phyloP scores from a whole-genome alignment of 1,140 invertebrate species.

The Drosophila lowei region DNA sequence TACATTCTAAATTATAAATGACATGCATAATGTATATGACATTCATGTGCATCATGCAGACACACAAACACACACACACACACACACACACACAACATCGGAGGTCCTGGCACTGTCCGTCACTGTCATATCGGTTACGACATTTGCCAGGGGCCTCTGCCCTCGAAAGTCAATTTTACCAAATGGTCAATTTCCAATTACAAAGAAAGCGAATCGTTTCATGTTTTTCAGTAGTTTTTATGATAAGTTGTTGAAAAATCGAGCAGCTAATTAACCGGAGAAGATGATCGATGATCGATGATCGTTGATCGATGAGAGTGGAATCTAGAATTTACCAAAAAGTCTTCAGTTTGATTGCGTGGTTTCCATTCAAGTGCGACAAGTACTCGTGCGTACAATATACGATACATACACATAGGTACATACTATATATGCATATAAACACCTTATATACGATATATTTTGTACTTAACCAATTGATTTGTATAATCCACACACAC shows the following conservation, averaged over 20 bases:
- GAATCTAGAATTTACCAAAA: conserved; percentile 57
- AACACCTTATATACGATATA: conserved; percentile 51
- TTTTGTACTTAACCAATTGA: conserved; percentile 69
- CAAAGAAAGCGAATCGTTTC: conserved; percentile 41
- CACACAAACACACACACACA: conserved; percentile 29
- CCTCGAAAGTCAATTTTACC: conserved; percentile 72
- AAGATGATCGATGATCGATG: neutral
- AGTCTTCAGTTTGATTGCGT: conserved; percentile 76
- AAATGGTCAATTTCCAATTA: conserved; percentile 68
- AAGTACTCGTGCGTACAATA: conserved; percentile 42
- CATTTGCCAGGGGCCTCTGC: conserved; percentile 29
- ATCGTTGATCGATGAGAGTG: conserved; percentile 7
- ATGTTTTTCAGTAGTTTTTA: conserved; percentile 66
- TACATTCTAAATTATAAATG: conserved; percentile 57
- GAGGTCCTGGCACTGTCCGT: conserved; percentile 48
- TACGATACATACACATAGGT: conserved; percentile 38
- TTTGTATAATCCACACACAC: conserved; percentile 61
- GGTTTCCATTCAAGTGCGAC: conserved; percentile 69
- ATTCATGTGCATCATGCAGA: conserved; percentile 61
- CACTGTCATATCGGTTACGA: conserved; percentile 36
- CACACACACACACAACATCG: conserved; percentile 28
- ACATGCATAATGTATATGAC: conserved; percentile 74
- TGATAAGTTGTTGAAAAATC: conserved; percentile 71
- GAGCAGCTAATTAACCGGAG: conserved; percentile 38
- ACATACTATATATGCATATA: conserved; percentile 18